phyloP scores from a whole-genome alignment of 1,140 invertebrate species.

The Ceratina japonica region DNA sequence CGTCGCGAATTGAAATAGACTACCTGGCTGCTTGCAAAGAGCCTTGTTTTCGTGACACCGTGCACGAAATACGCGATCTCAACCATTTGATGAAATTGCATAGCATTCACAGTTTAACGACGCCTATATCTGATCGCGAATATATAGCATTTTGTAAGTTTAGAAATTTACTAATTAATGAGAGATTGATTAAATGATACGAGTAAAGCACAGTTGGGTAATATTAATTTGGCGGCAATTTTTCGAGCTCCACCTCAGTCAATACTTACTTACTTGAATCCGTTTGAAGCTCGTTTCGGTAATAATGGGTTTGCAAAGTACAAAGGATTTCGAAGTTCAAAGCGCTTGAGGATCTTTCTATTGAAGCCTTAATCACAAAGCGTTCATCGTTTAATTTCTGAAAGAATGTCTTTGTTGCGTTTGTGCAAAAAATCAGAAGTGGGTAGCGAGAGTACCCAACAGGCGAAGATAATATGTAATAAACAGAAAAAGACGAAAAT shows the following conservation, averaged over 20 bases:
- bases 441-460: not conserved
- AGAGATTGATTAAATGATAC: too few relatives aligned
- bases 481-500: not conserved
- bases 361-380: not conserved
- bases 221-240: too few relatives aligned
- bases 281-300: not conserved
- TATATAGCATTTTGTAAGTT: not conserved
- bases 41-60: not conserved
- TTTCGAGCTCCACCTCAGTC: not conserved
- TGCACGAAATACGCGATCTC: too few relatives aligned
- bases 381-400: not conserved
- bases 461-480: not conserved
- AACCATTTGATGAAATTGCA: not conserved
- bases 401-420: not conserved
- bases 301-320: not conserved
- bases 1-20: not conserved
- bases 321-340: slow-evolving; percentile 1
- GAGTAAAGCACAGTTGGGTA: too few relatives aligned
- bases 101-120: not conserved
- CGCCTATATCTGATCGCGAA: not conserved
- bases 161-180: not conserved
- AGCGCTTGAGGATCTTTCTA: not conserved
- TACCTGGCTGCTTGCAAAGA: not conserved
- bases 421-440: not conserved
- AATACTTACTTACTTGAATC: not conserved